Percentiles rank a stretch among this genome's conserved stretches.
These are phyloP conservation scores for Trinorchestia longiramus DNA, from an alignment of 1,140 invertebrate genomes.

Conservation along the genomic window DNA sequence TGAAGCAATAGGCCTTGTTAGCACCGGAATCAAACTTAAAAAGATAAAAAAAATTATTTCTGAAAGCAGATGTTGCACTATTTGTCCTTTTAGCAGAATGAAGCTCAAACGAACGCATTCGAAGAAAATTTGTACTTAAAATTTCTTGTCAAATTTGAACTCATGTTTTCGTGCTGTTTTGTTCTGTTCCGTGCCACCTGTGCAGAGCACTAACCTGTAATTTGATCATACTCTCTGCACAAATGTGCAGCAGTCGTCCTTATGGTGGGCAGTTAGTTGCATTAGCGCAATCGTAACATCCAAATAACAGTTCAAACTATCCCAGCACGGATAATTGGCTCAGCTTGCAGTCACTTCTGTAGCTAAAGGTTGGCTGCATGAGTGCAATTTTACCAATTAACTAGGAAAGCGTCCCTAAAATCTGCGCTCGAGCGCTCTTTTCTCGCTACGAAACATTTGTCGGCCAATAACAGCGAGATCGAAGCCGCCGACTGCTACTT, in stretches of 20 bases:
- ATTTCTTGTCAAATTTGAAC: no score
- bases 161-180: no score
- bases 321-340: background rate
- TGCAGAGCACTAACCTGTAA: no score
- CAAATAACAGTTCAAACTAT: background rate
- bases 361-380: background rate
- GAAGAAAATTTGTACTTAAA: no score
- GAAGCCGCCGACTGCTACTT: background rate
- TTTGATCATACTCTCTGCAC: background rate
- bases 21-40: no score
- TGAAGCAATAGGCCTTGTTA: no score
- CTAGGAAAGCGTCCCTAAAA: constrained; percentile 13
- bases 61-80: no score
- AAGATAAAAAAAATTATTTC: no score
- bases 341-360: background rate
- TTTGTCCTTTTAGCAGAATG: no score
- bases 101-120: no score
- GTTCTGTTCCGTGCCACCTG: no score
- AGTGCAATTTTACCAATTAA: constrained; percentile 20
- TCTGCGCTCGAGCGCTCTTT: background rate
- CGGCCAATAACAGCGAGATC: background rate
- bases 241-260: background rate
- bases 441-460: background rate
- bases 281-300: background rate
- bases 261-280: background rate